phyloP scores from a whole-genome alignment of 2,113 vertebrate species.

The Tupaia tana region DNA sequence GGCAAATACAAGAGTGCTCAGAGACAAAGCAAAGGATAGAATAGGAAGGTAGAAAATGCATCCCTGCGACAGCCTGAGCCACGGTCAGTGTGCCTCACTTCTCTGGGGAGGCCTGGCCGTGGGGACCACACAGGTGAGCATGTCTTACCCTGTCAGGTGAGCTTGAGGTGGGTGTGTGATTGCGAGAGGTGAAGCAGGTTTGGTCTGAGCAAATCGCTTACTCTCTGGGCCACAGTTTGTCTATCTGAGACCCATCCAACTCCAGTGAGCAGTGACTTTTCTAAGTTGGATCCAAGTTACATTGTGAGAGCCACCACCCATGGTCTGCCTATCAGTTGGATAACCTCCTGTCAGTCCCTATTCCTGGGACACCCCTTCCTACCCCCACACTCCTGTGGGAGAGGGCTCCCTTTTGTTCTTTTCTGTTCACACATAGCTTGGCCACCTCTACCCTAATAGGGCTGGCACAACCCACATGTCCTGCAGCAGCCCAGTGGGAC shows the following conservation, averaged over 20 bases:
- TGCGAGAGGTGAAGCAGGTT: neutral
- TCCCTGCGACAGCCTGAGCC: neutral
- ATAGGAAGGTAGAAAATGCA: neutral
- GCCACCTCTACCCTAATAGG: neutral
- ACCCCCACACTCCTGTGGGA: too few relatives aligned
- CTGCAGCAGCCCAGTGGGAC: neutral
- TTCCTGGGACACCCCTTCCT: neutral
- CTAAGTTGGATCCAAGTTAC: neutral
- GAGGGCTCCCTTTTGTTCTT: neutral
- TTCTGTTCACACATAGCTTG: neutral
- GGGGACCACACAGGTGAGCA: neutral
- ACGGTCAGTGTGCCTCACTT: neutral
- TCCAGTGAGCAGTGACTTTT: neutral
- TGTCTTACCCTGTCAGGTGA: neutral
- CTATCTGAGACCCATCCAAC: neutral
- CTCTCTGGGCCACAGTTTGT: neutral
- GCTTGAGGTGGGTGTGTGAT: neutral
- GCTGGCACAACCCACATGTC: neutral
- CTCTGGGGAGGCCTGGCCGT: neutral
- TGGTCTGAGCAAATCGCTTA: neutral
- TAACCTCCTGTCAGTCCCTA: too few relatives aligned
- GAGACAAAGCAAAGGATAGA: neutral
- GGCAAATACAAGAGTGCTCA: neutral
- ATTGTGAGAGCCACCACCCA: neutral
- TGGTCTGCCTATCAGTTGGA: neutral